These are phyloP conservation scores for Tanytarsus gracilentus DNA, from an alignment of 2,888 invertebrate species.

Conservation along the genomic window DNA sequence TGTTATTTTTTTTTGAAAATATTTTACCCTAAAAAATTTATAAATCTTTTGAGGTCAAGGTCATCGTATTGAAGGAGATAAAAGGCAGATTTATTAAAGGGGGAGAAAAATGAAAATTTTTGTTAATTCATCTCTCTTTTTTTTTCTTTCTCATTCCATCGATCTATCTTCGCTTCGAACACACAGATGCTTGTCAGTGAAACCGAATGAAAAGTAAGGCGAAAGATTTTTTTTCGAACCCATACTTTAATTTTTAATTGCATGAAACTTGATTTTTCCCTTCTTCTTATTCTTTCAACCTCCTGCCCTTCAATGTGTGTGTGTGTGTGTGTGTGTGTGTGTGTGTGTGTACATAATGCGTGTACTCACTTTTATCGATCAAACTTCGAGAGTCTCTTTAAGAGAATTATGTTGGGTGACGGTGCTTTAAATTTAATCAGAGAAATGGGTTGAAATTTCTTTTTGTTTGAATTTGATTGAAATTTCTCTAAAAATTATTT, in stretches of 20 bases:
- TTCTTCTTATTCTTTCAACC: not conserved
- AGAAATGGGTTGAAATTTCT: not conserved
- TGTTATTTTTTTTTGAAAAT: not conserved
- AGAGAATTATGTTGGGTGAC: too few relatives aligned
- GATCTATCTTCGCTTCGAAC: too few relatives aligned
- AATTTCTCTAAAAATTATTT: too few relatives aligned
- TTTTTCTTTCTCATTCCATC: not conserved
- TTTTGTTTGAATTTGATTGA: too few relatives aligned
- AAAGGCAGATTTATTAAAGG: too few relatives aligned
- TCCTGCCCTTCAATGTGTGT: not conserved
- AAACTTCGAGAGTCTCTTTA: too few relatives aligned
- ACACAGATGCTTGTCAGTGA: constrained; percentile 27
- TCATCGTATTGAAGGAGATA: not conserved
- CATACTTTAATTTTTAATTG: not conserved
- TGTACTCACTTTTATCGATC: not conserved
- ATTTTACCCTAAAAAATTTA: not conserved
- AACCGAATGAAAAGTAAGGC: constrained; percentile 26
- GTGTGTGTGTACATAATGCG: too few relatives aligned
- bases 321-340: too few relatives aligned
- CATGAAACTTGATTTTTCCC: not conserved
- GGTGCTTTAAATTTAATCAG: not conserved
- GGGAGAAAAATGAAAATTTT: constrained; percentile 1
- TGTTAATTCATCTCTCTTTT: not conserved
- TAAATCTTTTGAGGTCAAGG: constrained; percentile 9
- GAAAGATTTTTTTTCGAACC: not conserved